Conservation (phyloP, 2,797 vertebrate genomes). For the Chrosomus eos region DNA sequence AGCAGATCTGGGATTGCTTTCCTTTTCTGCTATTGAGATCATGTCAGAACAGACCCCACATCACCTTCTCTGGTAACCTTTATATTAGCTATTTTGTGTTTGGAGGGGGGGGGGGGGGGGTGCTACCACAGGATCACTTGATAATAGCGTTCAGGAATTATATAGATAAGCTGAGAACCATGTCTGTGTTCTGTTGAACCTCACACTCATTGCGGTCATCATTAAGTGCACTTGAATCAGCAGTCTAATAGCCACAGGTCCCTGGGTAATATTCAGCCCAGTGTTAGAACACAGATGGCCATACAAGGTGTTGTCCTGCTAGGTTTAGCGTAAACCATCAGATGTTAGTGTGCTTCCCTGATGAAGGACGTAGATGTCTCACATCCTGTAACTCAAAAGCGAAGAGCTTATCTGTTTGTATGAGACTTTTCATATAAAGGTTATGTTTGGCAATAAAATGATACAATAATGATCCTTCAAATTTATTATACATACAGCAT, state of each 20-base stretch:
- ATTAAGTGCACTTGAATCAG: slow-evolving; percentile 39
- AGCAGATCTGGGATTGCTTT: slow-evolving; percentile 31
- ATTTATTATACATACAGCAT: neutral
- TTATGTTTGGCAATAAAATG: slow-evolving; percentile 41
- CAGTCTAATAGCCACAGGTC: slow-evolving; percentile 11
- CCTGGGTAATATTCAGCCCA: slow-evolving; percentile 29
- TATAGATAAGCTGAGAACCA: slow-evolving; percentile 56
- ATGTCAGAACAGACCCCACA: slow-evolving; percentile 37
- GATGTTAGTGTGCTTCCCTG: slow-evolving; percentile 29
- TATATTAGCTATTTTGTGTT: neutral
- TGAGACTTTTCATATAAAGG: slow-evolving; percentile 11
- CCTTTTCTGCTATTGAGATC: slow-evolving; percentile 22
- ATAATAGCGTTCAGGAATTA: slow-evolving; percentile 52
- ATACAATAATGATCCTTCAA: neutral
- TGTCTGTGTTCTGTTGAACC: slow-evolving; percentile 28
- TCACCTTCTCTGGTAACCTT: slow-evolving; percentile 6
- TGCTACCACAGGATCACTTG: slow-evolving; percentile 60
- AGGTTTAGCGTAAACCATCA: slow-evolving; percentile 27
- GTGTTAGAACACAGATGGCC: slow-evolving; percentile 39
- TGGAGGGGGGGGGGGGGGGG: slow-evolving; percentile 15
- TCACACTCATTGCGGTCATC: slow-evolving; percentile 12
- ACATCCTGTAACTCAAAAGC: slow-evolving; percentile 34
- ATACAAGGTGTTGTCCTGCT: slow-evolving; percentile 52
- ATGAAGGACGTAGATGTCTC: slow-evolving; percentile 23
- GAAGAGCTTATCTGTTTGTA: neutral